phyloP scores from a whole-genome alignment of 2,797 vertebrate species.

The Epinephelus coioides region DNA sequence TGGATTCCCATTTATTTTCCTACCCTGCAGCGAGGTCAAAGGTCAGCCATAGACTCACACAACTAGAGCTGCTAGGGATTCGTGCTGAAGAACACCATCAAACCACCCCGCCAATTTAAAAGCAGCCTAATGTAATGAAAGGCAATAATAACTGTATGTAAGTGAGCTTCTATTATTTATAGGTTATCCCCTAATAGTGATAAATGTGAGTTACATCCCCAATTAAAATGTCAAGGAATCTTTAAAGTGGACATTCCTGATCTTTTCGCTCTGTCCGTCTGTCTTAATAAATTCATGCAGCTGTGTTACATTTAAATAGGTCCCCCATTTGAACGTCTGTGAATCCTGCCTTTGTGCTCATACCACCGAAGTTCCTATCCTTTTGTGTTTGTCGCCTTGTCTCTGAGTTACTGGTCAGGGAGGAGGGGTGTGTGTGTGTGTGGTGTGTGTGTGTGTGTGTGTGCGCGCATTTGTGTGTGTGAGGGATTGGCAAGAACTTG shows the following conservation, averaged over 20 bases:
- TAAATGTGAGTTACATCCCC: constrained; percentile 54
- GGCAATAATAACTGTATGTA: background rate
- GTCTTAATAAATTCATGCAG: constrained; percentile 78
- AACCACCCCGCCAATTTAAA: background rate
- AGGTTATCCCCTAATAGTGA: constrained; percentile 8
- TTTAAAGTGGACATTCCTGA: constrained; percentile 38
- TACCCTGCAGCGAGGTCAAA: constrained; percentile 9
- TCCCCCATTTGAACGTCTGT: constrained; percentile 65
- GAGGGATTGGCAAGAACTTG: constrained; percentile 61
- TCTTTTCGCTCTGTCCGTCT: constrained; percentile 44
- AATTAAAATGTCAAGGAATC: constrained; percentile 66
- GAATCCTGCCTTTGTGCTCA: constrained; percentile 82
- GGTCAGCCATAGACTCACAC: constrained; percentile 1
- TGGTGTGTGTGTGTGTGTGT: constrained; percentile 2
- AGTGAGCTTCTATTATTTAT: background rate
- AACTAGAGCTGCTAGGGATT: background rate
- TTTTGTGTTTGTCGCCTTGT: constrained; percentile 53
- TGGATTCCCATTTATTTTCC: constrained; percentile 23
- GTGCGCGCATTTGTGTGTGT: background rate
- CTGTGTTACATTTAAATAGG: constrained; percentile 80
- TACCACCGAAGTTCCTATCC: constrained; percentile 66
- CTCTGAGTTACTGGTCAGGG: constrained; percentile 47
- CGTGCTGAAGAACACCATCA: background rate
- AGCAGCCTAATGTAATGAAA: background rate
- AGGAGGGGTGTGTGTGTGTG: background rate